These are phyloP conservation scores for Xiphophorus maculatus DNA, from an alignment of 2,113 vertebrate species.

Conservation along the genomic window DNA sequence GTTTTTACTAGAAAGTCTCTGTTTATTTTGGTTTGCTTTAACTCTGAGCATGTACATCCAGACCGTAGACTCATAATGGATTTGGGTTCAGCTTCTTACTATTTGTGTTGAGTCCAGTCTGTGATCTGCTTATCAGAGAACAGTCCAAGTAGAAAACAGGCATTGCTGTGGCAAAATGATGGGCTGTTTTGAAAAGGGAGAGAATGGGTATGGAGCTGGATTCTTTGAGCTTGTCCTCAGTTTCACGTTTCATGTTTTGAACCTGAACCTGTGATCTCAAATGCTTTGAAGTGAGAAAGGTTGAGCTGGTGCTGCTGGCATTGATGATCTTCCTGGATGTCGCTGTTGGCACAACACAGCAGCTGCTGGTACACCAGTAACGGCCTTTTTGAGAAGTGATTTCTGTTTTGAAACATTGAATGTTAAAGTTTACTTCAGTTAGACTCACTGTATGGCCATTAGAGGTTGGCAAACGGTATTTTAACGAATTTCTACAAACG, in stretches of 20 bases:
- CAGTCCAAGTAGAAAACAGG: slow-evolving; percentile 31
- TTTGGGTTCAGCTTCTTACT: slow-evolving; percentile 1
- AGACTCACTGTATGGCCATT: slow-evolving; percentile 29
- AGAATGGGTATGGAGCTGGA: slow-evolving; percentile 27
- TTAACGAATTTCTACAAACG: slow-evolving; percentile 62
- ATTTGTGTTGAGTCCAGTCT: neutral
- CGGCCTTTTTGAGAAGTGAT: slow-evolving; percentile 33
- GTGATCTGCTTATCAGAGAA: slow-evolving; percentile 28
- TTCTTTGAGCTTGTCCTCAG: slow-evolving; percentile 63
- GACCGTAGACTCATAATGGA: neutral
- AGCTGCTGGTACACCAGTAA: slow-evolving; percentile 31
- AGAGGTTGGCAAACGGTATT: slow-evolving; percentile 55
- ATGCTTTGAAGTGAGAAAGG: slow-evolving; percentile 68
- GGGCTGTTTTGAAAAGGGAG: slow-evolving; percentile 62
- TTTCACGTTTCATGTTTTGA: slow-evolving; percentile 68
- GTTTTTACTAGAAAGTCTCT: no score
- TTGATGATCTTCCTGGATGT: slow-evolving; percentile 26
- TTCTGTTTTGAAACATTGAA: slow-evolving; percentile 27
- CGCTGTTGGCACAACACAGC: slow-evolving; percentile 62
- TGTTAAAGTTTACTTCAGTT: slow-evolving; percentile 57
- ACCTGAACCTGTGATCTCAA: slow-evolving; percentile 55
- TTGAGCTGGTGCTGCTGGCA: slow-evolving; percentile 43
- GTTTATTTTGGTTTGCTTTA: no score
- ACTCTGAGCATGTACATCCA: neutral
- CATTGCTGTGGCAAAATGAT: slow-evolving; percentile 37